Evolutionary conservation across 2,797 vertebrate genomes (phyloP).

Genomic region (Stomatorhinus walkeri): DNA sequence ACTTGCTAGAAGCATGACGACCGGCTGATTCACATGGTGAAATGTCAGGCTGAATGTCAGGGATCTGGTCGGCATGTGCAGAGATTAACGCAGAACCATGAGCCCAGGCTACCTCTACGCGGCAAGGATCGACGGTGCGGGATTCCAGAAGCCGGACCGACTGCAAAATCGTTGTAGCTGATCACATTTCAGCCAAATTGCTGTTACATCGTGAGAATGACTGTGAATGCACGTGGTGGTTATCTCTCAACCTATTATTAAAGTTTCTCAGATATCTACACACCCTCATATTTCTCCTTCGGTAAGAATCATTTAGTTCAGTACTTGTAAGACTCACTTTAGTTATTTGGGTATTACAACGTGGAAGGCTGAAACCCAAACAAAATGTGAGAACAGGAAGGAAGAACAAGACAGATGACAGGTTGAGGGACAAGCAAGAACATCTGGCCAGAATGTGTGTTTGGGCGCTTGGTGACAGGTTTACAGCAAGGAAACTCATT

Average conservation of each 20-base stretch:
- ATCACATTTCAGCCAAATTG: neutral
- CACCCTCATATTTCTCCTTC: neutral
- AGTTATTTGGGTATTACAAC: neutral
- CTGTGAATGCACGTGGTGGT: neutral
- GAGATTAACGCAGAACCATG: slow-evolving; percentile 14
- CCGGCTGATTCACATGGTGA: slow-evolving; percentile 46
- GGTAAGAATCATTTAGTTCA: neutral
- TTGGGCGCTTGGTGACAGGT: neutral
- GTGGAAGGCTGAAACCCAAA: neutral
- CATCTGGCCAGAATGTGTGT: neutral
- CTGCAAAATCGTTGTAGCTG: neutral
- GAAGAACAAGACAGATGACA: neutral
- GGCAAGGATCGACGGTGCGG: neutral
- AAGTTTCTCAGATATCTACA: neutral
- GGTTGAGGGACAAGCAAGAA: neutral
- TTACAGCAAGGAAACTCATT: neutral
- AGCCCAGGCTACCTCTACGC: neutral
- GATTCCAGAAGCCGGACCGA: neutral
- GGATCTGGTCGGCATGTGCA: slow-evolving; percentile 14
- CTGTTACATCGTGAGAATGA: neutral
- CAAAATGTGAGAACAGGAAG: neutral
- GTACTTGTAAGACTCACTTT: neutral
- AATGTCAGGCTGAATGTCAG: slow-evolving; percentile 43
- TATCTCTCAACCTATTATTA: neutral
- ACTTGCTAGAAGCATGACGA: slow-evolving; percentile 24